Evolutionary conservation across 2,113 vertebrate genomes (phyloP), one percentile per base, ranked within the genome.

Genomic region (Hippocampus zosterae): DNA sequence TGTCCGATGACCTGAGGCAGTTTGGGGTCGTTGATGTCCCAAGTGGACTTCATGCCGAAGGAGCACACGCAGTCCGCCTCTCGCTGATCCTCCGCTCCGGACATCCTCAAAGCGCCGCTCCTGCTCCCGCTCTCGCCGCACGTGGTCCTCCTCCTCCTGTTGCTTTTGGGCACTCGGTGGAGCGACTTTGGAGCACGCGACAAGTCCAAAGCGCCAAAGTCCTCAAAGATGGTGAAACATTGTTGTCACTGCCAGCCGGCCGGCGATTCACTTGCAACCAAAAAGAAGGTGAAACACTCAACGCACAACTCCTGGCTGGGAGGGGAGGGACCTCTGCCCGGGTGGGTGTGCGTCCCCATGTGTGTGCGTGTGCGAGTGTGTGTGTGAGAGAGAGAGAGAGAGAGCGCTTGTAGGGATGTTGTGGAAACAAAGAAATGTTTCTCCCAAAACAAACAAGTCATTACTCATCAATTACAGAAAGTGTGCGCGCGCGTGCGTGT

Each of bases 21-120:
- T 71, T 96, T 95, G 1, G 95, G 95, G 56, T 97, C 96, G 70
- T 99, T 98, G 85, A 98, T 98, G 68, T 99, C 97, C 97, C 97
- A 99, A 2, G 90, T 94, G 67, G 95, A 84, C 89, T 95, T 95
- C 95, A 96, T 97, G 52, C 92, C 90, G 5, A 84, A 87, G 1
- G 88, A 71, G 21, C 81, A 81, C 3, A 85, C 53, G 1, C 81
- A 84, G 52, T 86, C 91, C 2, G 68, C 5, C 1, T 83, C 88
- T 68, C 91, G 93, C 67, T 87, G 90, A 59, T 88, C 84, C 60
- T 92, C 90, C 2, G 83, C 73, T 48, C 85, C 83, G 50, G 92
- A 92, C 93, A 93, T 94, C 18, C 18, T 84, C 11, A 44, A 0
- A 56, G 70, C 63, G 25, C 0, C 68, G 52, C 0, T 71, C 59